Conservation (phyloP, 2,888 invertebrate species). For the Netelia inedita region DNA sequence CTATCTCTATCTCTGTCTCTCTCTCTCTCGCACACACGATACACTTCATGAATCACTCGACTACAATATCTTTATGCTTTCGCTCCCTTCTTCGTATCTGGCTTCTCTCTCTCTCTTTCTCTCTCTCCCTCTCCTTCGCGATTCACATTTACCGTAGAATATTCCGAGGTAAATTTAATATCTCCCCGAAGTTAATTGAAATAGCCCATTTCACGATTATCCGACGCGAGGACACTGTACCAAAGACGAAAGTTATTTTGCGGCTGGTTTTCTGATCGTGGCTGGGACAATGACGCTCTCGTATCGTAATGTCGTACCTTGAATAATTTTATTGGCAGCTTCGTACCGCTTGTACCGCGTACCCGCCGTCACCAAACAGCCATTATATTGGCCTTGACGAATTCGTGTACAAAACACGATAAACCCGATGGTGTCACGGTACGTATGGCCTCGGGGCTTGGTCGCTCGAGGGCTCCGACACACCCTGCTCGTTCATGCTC, state of each 20-base stretch:
- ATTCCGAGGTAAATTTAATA: slow-evolving; percentile 62
- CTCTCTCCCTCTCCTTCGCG: neutral
- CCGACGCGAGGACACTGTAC: slow-evolving; percentile 57
- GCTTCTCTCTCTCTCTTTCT: neutral
- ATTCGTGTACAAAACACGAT: slow-evolving; percentile 82
- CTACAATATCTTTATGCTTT: slow-evolving; percentile 50
- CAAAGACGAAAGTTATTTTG: slow-evolving; percentile 16
- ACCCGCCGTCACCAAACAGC: slow-evolving; percentile 79
- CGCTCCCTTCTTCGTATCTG: neutral
- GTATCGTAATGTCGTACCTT: slow-evolving; percentile 81
- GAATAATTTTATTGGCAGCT: slow-evolving; percentile 83
- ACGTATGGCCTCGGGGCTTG: slow-evolving; percentile 40
- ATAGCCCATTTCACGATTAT: slow-evolving; percentile 75
- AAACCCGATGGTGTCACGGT: slow-evolving; percentile 81
- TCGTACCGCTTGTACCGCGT: slow-evolving; percentile 68
- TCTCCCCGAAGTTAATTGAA: slow-evolving; percentile 80
- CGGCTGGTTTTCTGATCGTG: slow-evolving; percentile 13
- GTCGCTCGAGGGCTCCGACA: slow-evolving; percentile 47
- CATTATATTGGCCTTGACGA: slow-evolving; percentile 83
- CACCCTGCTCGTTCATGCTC: slow-evolving; percentile 60
- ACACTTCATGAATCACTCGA: slow-evolving; percentile 69
- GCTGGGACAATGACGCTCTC: slow-evolving; percentile 23
- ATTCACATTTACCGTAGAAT: slow-evolving; percentile 34
- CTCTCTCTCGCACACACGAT: slow-evolving; percentile 42
- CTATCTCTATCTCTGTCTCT: neutral